These are phyloP conservation scores for Mylabris phalerata DNA, from an alignment of 1,140 invertebrate genomes.

Conservation along the genomic window DNA sequence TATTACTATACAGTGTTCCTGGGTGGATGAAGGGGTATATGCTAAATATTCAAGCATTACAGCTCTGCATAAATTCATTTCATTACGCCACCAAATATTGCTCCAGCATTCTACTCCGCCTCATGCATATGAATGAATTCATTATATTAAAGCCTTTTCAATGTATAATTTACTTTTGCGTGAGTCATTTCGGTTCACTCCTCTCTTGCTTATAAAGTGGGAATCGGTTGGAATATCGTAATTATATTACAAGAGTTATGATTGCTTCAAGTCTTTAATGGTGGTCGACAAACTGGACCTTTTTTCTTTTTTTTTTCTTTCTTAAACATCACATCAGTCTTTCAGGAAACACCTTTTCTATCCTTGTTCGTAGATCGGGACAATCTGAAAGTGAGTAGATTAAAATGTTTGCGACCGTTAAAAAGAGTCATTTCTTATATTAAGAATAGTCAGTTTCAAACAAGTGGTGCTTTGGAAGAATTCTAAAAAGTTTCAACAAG, in stretches of 20 bases:
- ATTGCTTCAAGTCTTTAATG: conserved; percentile 21
- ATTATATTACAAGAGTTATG: conserved; percentile 38
- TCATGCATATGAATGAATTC: conserved; percentile 62
- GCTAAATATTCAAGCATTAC: conserved; percentile 58
- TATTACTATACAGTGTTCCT: conserved; percentile 19
- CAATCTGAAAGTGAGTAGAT: too few relatives aligned
- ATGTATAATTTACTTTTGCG: conserved; percentile 63
- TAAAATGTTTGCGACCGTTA: too few relatives aligned
- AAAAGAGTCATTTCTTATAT: too few relatives aligned
- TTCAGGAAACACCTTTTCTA: too few relatives aligned
- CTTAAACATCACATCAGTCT: too few relatives aligned
- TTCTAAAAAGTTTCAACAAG: too few relatives aligned
- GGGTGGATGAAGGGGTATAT: conserved; percentile 40
- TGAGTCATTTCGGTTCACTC: conserved; percentile 52
- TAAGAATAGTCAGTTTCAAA: too few relatives aligned
- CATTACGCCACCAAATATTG: conserved; percentile 58
- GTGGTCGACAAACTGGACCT: too few relatives aligned
- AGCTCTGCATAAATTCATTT: conserved; percentile 60
- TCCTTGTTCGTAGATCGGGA: too few relatives aligned
- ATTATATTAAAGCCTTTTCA: conserved; percentile 61
- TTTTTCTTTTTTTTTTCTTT: too few relatives aligned
- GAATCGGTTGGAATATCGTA: conserved; percentile 36
- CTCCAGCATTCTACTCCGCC: conserved; percentile 47
- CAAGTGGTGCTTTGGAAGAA: too few relatives aligned
- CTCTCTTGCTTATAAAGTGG: conserved; percentile 33